phyloP scores from a whole-genome alignment of 2,113 vertebrate species.

The Neotoma lepida region DNA sequence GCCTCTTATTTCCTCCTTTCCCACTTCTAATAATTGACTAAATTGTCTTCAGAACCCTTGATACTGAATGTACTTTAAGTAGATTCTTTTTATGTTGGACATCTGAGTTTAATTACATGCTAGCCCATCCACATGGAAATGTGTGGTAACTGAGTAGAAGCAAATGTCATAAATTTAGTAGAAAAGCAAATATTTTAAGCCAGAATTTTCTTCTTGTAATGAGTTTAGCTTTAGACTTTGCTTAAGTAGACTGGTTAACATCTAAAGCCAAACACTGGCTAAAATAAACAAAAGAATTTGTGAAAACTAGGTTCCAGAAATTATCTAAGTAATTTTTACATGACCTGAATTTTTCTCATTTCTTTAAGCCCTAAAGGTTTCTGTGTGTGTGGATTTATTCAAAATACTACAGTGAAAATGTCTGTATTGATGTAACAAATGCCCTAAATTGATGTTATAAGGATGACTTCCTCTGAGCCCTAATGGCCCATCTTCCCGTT shows the following conservation, averaged over 20 bases:
- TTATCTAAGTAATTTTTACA: slow-evolving; percentile 25
- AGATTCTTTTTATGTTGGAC: neutral
- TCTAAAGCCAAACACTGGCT: slow-evolving; percentile 18
- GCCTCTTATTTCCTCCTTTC: neutral
- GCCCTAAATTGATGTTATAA: neutral
- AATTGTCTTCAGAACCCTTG: slow-evolving; percentile 40
- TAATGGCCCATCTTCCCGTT: neutral
- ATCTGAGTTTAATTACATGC: slow-evolving; percentile 51
- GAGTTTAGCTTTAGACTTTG: slow-evolving; percentile 34
- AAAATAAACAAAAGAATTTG: slow-evolving; percentile 40
- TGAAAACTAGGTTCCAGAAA: slow-evolving; percentile 53
- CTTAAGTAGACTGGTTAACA: slow-evolving; percentile 1
- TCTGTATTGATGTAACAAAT: neutral
- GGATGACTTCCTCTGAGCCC: neutral
- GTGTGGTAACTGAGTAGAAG: slow-evolving; percentile 41
- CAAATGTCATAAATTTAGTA: slow-evolving; percentile 68
- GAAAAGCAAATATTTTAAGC: slow-evolving; percentile 37
- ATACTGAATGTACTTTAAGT: neutral
- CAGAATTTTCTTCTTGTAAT: slow-evolving; percentile 52
- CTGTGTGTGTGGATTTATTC: neutral
- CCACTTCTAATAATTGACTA: neutral
- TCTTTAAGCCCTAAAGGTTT: neutral
- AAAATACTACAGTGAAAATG: neutral
- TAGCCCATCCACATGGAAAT: slow-evolving; percentile 44
- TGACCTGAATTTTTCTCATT: neutral